phyloP scores from a whole-genome alignment of 1,140 invertebrate species.

The Caenorhabditis remanei region DNA sequence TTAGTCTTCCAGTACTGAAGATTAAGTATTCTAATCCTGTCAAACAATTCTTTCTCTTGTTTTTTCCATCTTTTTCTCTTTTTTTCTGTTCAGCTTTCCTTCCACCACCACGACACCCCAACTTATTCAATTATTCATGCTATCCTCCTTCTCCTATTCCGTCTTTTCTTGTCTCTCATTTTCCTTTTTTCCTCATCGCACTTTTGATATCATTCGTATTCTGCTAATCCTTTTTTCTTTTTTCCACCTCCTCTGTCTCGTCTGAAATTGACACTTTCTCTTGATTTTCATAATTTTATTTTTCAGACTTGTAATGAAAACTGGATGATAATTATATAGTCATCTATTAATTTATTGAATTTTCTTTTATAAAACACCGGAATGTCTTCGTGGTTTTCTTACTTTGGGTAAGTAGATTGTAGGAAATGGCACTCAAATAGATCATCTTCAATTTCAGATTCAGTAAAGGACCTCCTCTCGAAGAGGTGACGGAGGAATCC shows the following conservation, averaged over 20 bases:
- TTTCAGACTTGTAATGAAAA: conserved; percentile 50
- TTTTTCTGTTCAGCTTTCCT: not conserved
- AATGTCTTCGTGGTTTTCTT: conserved; percentile 45
- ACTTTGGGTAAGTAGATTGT: conserved; percentile 8
- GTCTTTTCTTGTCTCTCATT: not conserved
- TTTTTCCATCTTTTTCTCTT: not conserved
- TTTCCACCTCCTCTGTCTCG: too few relatives aligned
- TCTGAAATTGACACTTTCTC: conserved; percentile 7
- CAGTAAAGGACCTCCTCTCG: conserved; percentile 43
- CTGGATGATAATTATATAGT: conserved; percentile 41
- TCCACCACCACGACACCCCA: conserved; percentile 33
- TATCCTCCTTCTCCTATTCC: not conserved
- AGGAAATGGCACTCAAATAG: not conserved
- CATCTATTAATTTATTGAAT: conserved; percentile 45
- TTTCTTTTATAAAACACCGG: not conserved
- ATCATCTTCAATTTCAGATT: not conserved
- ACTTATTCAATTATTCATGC: conserved; percentile 50
- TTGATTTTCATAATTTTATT: not conserved
- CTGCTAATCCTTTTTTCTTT: not conserved
- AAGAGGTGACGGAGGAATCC: conserved; percentile 37
- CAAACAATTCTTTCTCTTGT: not conserved
- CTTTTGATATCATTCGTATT: conserved; percentile 43
- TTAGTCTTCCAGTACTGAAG: too few relatives aligned
- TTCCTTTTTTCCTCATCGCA: not conserved
- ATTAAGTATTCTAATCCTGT: conserved; percentile 6